Evolutionary conservation across 2,888 invertebrate species (phyloP).

Genomic region (Trichogramma dendrolimi): DNA sequence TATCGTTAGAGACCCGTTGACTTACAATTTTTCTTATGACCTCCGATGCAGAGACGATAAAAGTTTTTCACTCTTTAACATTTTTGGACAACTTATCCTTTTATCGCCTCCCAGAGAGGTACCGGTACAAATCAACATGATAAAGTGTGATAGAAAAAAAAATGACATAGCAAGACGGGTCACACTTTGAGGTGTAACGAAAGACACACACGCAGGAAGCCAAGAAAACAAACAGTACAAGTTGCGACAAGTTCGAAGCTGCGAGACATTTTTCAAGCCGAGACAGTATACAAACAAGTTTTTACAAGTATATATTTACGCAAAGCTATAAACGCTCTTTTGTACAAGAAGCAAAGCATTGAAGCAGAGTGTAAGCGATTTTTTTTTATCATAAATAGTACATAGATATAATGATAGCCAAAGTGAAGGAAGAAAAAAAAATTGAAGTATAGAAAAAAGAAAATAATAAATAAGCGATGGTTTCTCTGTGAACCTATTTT

Average conservation of each 20-base stretch:
- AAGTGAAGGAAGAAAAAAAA: slow-evolving; percentile 29
- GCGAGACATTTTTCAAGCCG: slow-evolving; percentile 8
- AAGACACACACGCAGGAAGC: slow-evolving; percentile 8
- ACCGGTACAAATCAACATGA: not conserved
- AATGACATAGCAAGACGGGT: no score
- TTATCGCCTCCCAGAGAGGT: not conserved
- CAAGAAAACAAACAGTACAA: slow-evolving; percentile 10
- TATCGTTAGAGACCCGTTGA: not conserved
- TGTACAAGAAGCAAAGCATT: slow-evolving; percentile 34
- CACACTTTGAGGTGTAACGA: slow-evolving; percentile 4
- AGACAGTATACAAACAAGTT: slow-evolving; percentile 8
- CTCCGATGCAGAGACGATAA: slow-evolving; percentile 1
- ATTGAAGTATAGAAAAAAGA: slow-evolving; percentile 2
- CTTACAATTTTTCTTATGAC: not conserved
- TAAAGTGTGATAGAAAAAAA: not conserved
- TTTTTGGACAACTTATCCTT: not conserved
- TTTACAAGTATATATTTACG: slow-evolving; percentile 13
- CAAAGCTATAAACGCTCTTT: slow-evolving; percentile 10
- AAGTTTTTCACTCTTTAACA: not conserved
- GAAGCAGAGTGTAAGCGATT: slow-evolving; percentile 42
- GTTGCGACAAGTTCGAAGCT: slow-evolving; percentile 12
- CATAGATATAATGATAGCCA: slow-evolving; percentile 3
- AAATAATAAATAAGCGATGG: slow-evolving; percentile 15
- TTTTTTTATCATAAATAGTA: slow-evolving; percentile 28
- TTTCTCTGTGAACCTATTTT: not conserved